These are phyloP conservation scores for Xyliphius kryptos DNA, from an alignment of 2,113 vertebrate genomes.

Conservation along the genomic window DNA sequence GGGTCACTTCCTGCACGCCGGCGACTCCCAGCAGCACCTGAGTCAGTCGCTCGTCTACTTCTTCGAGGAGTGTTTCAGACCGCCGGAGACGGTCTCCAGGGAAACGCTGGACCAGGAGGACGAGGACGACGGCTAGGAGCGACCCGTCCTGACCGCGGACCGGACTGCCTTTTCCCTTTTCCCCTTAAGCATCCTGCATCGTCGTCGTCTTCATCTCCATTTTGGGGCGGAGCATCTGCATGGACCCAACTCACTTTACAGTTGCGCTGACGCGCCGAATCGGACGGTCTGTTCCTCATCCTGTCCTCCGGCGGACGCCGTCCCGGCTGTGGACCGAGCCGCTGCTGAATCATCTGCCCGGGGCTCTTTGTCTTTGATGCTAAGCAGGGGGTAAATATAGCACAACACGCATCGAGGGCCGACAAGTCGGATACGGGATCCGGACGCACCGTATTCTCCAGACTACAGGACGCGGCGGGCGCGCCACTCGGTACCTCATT, in stretches of 20 bases:
- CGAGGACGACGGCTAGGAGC: conserved; percentile 79
- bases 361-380: not conserved
- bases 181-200: conserved; percentile 30
- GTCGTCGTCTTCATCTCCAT: conserved; percentile 15
- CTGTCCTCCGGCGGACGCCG: not conserved
- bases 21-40: conserved; percentile 73
- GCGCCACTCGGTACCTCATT: not conserved
- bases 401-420: conserved; percentile 2
- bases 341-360: not conserved
- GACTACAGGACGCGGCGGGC: not conserved
- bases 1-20: conserved; percentile 78
- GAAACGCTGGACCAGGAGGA: conserved; percentile 70
- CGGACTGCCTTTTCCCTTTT: conserved; percentile 31
- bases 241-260: conserved; percentile 29
- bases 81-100: conserved; percentile 65
- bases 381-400: conserved; percentile 3
- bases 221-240: conserved; percentile 34
- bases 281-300: not conserved
- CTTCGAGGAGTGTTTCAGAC: conserved; percentile 84
- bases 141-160: not conserved
- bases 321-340: not conserved
- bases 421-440: not conserved
- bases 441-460: not conserved
- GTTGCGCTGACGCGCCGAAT: conserved; percentile 6
- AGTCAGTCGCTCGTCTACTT: conserved; percentile 85